Base-by-base conservation (phyloP, 2,113 vertebrate species). In the Lasiurus borealis region DNA sequence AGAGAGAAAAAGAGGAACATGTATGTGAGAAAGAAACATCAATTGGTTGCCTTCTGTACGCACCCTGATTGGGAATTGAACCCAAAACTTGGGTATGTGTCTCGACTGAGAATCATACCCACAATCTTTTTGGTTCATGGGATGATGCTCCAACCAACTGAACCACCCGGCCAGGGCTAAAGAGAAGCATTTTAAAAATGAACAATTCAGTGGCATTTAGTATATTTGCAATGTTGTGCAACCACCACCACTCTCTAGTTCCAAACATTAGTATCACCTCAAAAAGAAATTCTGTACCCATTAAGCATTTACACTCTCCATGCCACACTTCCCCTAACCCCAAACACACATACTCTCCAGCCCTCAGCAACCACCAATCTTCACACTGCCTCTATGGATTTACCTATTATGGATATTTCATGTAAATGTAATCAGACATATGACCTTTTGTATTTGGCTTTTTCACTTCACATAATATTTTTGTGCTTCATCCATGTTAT, bases 171-270 rank as follows among this genome's bases (percentile, higher is more conserved):
- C 64, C 27, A 5, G 64, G 29, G 29, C 64, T 73, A 62, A 73
- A 92, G 13, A 85, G 76, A 57, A 76, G 34, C 59, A 77, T 57
- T 92, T 92, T 68, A 44, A 85, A 85, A 73, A 48, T 75, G 13
- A 89, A 76, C 59, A 48, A 72, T 64, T 71, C 15, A 18, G 44
- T 71, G 52, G 68, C 34, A 69, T 92, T 94, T 57, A 81, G 19
- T 40, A 69, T 10, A 27, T 89, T 92, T 40, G 25, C 21, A 36
- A 12, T 44, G 23, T 50, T 68, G 46, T 71, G 31, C 16, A 57
- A 31, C 64, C 1, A 27, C 18, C 21, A 46, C 46, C 27, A 78
- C 69, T 71, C 10, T 68, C 72, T 31, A 75, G n/a, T 83, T 94
- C 23, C 40, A 75, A 94, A 62, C 29, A 48, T 71, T 36, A 82